Evolutionary conservation across 1,140 invertebrate species (phyloP), one percentile per base, ranked within the genome.

Genomic region (Stratiolaelaps scimitus): DNA sequence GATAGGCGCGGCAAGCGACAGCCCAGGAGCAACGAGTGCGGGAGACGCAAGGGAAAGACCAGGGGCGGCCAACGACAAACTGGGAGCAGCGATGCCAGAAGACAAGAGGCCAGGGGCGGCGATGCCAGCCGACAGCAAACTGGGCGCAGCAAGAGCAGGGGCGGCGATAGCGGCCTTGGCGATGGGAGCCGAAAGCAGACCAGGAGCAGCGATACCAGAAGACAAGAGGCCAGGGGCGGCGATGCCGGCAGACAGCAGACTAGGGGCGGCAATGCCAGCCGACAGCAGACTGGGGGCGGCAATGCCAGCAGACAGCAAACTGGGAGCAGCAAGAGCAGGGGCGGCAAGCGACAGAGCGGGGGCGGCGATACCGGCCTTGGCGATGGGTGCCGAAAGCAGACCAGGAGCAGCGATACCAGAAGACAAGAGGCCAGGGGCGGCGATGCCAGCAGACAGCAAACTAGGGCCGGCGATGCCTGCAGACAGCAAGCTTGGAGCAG

Each of bases 381-480:
- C 26, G 2, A 60, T 1, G 23, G 53, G 17, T 19, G 53, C 17
- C 1, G 23, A 15, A 19, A 23, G 17, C 6, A 40, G 34, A 40
- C 5, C 34, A 40, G 34, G 34, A 40, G 34, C 34, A 20, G 23
- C 26, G n/a, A n/a, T n/a, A n/a, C n/a, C n/a, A n/a, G n/a, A n/a
- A n/a, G n/a, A n/a, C n/a, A n/a, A n/a, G 2, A 60, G 53, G 34
- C 17, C 53, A 23, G 53, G 53, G 10, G 53, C 53, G 53, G 53
- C 53, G 26, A 60, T 40, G 5, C 5, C 34, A n/a, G n/a, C n/a
- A n/a, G n/a, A n/a, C n/a, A n/a, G n/a, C n/a, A n/a, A n/a, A n/a
- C n/a, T n/a, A 40, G 34, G 26, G 4, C 10, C 26, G 26, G 53
- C 23, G 53, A 29, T 29, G n/a, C n/a, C n/a, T n/a, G n/a, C n/a